A percentile compares a stretch with the other conserved stretches of the same genome.
These are phyloP conservation scores for Drosophila leontia DNA, from an alignment of 1,140 invertebrate genomes.

Conservation along the genomic window DNA sequence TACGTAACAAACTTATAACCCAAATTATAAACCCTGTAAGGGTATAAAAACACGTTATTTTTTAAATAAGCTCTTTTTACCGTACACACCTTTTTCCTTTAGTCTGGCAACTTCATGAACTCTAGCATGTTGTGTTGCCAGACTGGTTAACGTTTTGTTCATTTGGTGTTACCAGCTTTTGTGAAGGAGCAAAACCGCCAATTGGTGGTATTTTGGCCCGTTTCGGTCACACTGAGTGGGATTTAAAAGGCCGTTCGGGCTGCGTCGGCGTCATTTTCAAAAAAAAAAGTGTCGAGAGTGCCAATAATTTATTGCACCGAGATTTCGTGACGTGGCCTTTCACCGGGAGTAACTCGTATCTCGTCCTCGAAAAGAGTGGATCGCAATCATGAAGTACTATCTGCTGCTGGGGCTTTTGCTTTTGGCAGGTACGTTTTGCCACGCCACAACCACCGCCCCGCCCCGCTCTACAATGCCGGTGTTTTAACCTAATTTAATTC, in stretches of 20 bases:
- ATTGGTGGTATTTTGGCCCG: too few species aligned
- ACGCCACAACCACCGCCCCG: slow-evolving; percentile 33
- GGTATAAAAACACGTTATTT: too few species aligned
- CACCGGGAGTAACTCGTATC: slow-evolving; percentile 34
- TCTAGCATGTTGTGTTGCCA: too few species aligned
- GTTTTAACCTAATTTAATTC: slow-evolving; percentile 72
- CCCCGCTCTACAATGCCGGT: slow-evolving; percentile 27
- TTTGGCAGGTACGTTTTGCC: slow-evolving; percentile 85
- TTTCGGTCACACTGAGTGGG: background rate
- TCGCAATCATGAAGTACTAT: slow-evolving; percentile 86
- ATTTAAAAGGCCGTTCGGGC: slow-evolving; percentile 4
- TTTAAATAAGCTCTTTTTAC: too few species aligned
- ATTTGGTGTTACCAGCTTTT: too few species aligned
- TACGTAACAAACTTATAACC: too few species aligned
- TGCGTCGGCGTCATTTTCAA: slow-evolving; percentile 17
- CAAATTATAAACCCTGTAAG: too few species aligned
- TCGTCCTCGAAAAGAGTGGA: slow-evolving; percentile 19
- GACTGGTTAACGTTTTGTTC: too few species aligned
- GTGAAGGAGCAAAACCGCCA: too few species aligned
- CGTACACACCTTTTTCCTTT: too few species aligned
- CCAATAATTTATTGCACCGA: slow-evolving; percentile 27
- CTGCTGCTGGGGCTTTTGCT: slow-evolving; percentile 86
- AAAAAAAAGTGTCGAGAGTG: slow-evolving; percentile 3
- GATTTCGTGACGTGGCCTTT: slow-evolving; percentile 72
- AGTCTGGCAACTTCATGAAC: too few species aligned